Evolutionary conservation across 2,888 invertebrate species (phyloP).

Genomic region (Halocaridina rubra): DNA sequence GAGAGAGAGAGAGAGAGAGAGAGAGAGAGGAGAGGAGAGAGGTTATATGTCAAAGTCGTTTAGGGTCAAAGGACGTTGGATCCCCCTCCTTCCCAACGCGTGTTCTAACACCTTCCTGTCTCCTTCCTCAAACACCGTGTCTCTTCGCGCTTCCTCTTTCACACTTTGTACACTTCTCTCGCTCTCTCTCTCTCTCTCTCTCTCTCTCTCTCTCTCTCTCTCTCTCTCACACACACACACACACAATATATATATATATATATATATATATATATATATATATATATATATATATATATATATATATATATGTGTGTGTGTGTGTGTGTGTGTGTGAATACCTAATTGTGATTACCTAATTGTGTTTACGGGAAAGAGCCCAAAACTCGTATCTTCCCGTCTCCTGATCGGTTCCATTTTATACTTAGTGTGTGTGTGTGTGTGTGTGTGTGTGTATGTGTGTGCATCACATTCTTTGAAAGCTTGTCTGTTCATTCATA

Average conservation of each 20-base stretch:
- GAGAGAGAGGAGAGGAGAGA: neutral
- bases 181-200: constrained; percentile 5
- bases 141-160: neutral
- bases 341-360: no score
- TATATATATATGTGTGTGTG: neutral
- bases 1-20: neutral
- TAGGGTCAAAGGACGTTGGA: no score
- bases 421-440: no score
- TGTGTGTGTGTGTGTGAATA: neutral
- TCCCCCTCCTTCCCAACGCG: no score
- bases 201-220: neutral
- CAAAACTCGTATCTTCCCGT: no score
- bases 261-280: constrained; percentile 1
- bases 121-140: neutral
- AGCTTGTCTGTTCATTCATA: no score
- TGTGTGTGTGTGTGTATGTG: no score
- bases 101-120: no score
- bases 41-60: neutral
- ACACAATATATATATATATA: neutral
- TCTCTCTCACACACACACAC: neutral
- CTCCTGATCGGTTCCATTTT: no score
- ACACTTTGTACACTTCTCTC: neutral
- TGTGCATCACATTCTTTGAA: no score
- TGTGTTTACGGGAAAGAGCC: no score
- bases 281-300: constrained; percentile 11